Evolutionary conservation across 2,113 vertebrate species (phyloP).

Genomic region (Apistogramma diplotaenia): DNA sequence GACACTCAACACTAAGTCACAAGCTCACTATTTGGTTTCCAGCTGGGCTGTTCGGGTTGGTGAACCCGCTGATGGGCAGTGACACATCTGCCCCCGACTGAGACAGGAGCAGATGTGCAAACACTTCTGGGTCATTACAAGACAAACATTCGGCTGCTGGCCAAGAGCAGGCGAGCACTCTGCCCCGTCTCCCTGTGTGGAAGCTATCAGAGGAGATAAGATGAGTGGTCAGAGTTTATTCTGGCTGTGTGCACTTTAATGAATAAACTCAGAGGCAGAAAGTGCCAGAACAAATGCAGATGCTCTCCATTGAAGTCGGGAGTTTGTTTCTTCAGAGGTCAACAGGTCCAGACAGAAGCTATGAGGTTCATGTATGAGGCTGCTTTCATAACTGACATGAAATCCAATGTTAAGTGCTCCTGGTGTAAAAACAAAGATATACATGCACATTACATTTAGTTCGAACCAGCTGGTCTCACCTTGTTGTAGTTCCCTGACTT

Average conservation of each 20-base stretch:
- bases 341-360: neutral
- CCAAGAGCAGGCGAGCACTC: neutral
- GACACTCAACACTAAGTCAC: neutral
- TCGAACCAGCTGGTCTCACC: slow-evolving; percentile 74
- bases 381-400: neutral
- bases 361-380: neutral
- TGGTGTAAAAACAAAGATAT: neutral
- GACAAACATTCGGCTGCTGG: slow-evolving; percentile 45
- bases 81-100: slow-evolving; percentile 5
- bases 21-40: neutral
- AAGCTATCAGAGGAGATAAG: slow-evolving; percentile 32
- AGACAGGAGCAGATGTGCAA: slow-evolving; percentile 38
- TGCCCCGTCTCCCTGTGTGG: neutral
- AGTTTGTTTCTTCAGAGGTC: neutral
- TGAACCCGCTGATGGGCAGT: neutral
- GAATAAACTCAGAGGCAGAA: neutral
- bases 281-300: slow-evolving; percentile 17
- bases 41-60: neutral
- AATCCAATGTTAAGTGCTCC: neutral
- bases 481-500: slow-evolving; percentile 95
- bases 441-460: neutral
- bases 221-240: neutral
- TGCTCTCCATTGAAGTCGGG: neutral
- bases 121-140: slow-evolving; percentile 6
- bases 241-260: neutral